Base-by-base conservation (phyloP, 2,888 invertebrate genomes). In the Caradrina clavipalpis region DNA sequence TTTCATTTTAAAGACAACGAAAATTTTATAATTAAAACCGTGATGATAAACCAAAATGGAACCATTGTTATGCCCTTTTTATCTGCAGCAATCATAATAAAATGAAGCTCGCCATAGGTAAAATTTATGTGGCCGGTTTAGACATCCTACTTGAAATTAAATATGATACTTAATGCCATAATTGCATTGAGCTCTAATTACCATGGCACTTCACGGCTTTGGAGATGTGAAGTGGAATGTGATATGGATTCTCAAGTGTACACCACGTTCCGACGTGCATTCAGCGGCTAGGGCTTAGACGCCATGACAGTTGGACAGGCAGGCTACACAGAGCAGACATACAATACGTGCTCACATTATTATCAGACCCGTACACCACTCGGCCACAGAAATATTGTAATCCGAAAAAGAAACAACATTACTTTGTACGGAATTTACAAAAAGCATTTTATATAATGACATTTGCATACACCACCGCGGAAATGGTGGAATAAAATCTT, bases 1-100 rank as follows among this genome's bases (percentile, higher is more conserved):
- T 74, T 69, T 79, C 21, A 62, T 74, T 73, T 60, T 19, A 69
- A 63, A 79, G 75, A 79, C 54, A 79, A 76, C 51, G 74, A 54
- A 61, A 39, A 72, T 53, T 73, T 72, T 51, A 45, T 77, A 51
- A 78, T 78, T 74, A 74, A 79, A 79, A 54, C 19, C 19, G n/a
- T 7, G 50, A 73, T 61, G 45, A 54, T 62, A 17, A 47, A 75
- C 53, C 49, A 60, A 78, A 65, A 65, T 72, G 53, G 66, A 17
- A 57, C 26, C 53, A 31, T 76, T 78, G 60, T 74, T 50, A 50
- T 21, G 53, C 19, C 21, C 19, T 45, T 58, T 57, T 57, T 62
- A 70, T 60, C 19, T 61, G 21, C 56, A 56, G 47, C 53, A 60
- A 69, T 76, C 59, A 76, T 56, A 75, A 57, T 54, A 75, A 57